These are phyloP conservation scores for Tokudaia muenninki DNA, from an alignment of 2,797 vertebrate genomes.

Conservation along the genomic window DNA sequence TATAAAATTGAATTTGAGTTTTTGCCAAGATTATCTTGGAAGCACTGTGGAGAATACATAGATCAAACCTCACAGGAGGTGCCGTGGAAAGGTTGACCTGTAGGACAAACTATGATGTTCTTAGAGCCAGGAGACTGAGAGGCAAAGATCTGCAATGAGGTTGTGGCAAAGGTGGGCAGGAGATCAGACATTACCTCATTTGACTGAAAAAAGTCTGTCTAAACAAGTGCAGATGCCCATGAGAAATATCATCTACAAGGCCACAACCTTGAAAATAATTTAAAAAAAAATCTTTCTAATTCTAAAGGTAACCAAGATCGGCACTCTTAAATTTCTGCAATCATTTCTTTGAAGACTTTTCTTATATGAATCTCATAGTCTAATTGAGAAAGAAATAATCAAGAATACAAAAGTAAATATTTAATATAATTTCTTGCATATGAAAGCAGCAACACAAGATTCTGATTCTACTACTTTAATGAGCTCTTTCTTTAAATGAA, in stretches of 20 bases:
- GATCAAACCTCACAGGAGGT: neutral
- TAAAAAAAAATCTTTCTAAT: neutral
- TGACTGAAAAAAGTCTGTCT: neutral
- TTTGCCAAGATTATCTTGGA: neutral
- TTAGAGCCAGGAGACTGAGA: neutral
- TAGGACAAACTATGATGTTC: neutral
- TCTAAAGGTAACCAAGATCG: neutral
- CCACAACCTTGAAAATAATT: constrained; percentile 31
- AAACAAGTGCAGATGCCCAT: neutral
- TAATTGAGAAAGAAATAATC: constrained; percentile 35
- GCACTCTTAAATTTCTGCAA: neutral
- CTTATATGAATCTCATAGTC: neutral
- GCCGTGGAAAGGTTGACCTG: neutral
- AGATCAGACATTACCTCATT: constrained; percentile 20
- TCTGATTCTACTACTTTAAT: constrained; percentile 36
- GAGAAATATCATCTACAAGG: neutral
- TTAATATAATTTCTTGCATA: neutral
- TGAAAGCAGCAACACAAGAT: neutral
- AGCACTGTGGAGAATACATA: neutral
- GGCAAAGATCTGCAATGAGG: neutral
- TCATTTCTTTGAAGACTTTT: neutral
- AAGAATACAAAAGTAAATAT: constrained; percentile 22
- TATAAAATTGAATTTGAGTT: neutral
- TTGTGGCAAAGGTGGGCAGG: neutral
- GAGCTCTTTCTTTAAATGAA: constrained; percentile 22